Base-by-base conservation (phyloP, 2,113 vertebrate species). In the Halichoeres trimaculatus region DNA sequence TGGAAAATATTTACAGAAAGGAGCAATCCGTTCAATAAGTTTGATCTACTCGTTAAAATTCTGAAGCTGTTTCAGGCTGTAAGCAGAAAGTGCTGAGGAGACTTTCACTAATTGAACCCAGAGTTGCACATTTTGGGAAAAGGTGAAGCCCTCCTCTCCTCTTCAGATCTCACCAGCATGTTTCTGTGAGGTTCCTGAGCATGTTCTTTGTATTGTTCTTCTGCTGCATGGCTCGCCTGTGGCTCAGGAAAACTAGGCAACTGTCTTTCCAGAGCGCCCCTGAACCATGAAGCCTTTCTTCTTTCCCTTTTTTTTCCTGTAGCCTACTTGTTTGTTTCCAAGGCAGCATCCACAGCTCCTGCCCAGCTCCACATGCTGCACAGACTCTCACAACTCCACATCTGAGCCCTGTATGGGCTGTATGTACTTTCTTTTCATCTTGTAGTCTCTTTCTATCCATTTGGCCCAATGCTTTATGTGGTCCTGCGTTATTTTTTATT, bases 361-460 rank as follows among this genome's bases (percentile, higher is more conserved):
- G 68, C 40, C 48, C 45, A 64, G 36, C 54, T 77, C 36, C 3
- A 68, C n/a, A 72, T 36, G 23, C 78, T 60, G 16, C 47, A 70
- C 34, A 54, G 73, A 45, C 43, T 74, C 52, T 73, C 59, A 53
- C 45, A 23, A 54, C 43, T 80, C 26, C 10, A 50, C n/a, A 68
- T 83, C 62, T 59, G 40, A 80, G 67, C 35, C 23, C 35, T 17
- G 50, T 74, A 72, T n/a, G 50, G 59, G 24, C 34, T 60, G 30
- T 0, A 30, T 53, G 22, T 16, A 45, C 52, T 57, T 60, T 34
- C 56, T 52, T 76, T 74, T 74, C 24, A 76, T 78, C 50, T 47
- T 35, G 7, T 47, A 22, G 19, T 74, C 50, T 70, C 74, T 58
- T 76, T 87, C 22, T 3, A 10, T 68, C 56, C 41, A 11, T 17